Evolutionary conservation across 2,888 invertebrate species (phyloP), one percentile per base, ranked within the genome.

Genomic region (Cosmia pyralina): DNA sequence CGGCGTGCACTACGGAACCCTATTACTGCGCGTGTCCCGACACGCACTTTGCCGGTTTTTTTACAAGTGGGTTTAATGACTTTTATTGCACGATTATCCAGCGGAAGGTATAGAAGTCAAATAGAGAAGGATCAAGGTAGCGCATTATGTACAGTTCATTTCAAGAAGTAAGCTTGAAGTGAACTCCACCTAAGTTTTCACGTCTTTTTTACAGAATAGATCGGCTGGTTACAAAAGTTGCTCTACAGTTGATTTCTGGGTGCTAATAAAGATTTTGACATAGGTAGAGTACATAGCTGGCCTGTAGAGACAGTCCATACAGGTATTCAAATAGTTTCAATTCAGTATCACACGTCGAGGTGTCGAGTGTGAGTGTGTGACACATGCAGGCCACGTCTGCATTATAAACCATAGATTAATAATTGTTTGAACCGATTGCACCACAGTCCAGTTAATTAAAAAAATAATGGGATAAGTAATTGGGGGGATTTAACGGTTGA

Each of bases 341-440:
- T 53, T 52, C 38, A 52, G 6, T 19, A 72, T 59, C 48, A 53
- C 34, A 48, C 22, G 48, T 17, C 19, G 52, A 53, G 41, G 28
- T 79, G 58, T 72, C 59, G 48, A 59, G 11, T 64, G 38, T 64
- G 65, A 66, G 53, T 50, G 75, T 74, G 63, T 70, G 77, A 73
- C 80, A 52, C 28, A 66, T 65, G n/a, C 34, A 50, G 44, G 58
- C 17, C 62, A 34, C 38, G 15, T 34, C 41, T 53, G 19, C 58
- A 66, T 65, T 53, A 34, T 41, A 34, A 8, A 74, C 77, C 77
- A 57, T 80, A 57, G 22, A 73, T 60, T 76, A 41, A 55, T 60
- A 50, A 65, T 65, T 53, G 19, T 53, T 19, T 58, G 46, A 22
- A 50, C n/a, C 2, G 17, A 66, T 60, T 65, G 50, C n/a, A 44